A percentile compares a stretch with the other conserved stretches of the same genome.
Evolutionary conservation across 2,888 invertebrate genomes (phyloP).

Genomic region (Stramonita haemastoma): DNA sequence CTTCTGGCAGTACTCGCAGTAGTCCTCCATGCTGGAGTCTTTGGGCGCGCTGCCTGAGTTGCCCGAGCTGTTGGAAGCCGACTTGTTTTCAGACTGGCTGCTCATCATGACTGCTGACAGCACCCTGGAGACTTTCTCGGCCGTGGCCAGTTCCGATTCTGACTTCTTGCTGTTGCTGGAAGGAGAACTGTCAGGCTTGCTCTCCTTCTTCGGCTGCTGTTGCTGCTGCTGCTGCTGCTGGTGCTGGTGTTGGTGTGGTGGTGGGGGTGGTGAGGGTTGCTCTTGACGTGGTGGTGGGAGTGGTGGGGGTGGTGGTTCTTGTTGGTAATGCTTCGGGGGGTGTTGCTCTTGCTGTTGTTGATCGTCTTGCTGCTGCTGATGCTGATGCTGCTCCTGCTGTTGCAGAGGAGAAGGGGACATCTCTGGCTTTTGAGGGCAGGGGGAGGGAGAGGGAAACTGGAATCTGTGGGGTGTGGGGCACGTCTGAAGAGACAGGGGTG

Average conservation of each 20-base stretch:
- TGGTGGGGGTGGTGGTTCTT: neutral
- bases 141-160: conserved; percentile 30
- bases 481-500: neutral
- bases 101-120: conserved; percentile 40
- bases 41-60: conserved; percentile 35
- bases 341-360: conserved; percentile 34
- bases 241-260: conserved; percentile 20
- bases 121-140: conserved; percentile 38
- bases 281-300: neutral
- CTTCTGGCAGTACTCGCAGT: conserved; percentile 78
- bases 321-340: conserved; percentile 37
- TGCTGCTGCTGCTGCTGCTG: conserved; percentile 35
- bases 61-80: conserved; percentile 14
- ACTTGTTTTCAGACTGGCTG: conserved; percentile 36
- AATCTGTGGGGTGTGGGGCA: conserved; percentile 1
- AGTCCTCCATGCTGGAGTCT: conserved; percentile 75
- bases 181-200: neutral
- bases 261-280: neutral
- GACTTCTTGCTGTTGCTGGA: neutral
- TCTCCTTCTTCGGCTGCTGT: conserved; percentile 14
- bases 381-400: conserved; percentile 37
- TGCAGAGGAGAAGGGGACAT: conserved; percentile 37
- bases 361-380: conserved; percentile 33
- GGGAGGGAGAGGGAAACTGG: conserved; percentile 27
- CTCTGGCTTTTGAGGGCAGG: conserved; percentile 18